Base-by-base conservation (phyloP, 2,888 invertebrate genomes). In the Luffia ferchaultella region DNA sequence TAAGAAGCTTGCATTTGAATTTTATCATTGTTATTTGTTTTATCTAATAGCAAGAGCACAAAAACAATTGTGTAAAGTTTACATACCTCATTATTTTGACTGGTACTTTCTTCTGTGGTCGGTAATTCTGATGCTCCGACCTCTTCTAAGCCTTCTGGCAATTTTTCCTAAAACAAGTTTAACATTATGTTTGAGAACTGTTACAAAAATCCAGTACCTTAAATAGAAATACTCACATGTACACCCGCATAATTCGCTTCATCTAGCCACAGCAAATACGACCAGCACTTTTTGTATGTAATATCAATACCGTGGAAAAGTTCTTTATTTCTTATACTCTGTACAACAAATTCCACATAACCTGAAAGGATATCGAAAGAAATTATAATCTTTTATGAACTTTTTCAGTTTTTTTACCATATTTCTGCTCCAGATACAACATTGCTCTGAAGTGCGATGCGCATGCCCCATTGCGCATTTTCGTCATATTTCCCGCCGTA, bases 251-350 rank as follows among this genome's bases (percentile, higher is more conserved):
- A 88, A 74, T 94, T 94, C 2, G 92, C 91, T 51, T 89, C 84
- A 70, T 96, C 96, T 47, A 95, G 78, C 98, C 98, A 98, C 62
- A 97, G 85, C 49, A 98, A 83, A 67, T 93, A 92, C 45, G 95
- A 89, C 97, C 97, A 98, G 76, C 93, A 93, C 65, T 93, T 90
- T 60, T 91, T 90, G 70, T 90, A 92, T 2, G 90, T 88, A 59
- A 96, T 88, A 65, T 97, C 95, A 56, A 98, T 89, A 46, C 95
- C 93, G 73, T 97, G 97, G 75, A 97, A 98, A 55, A 98, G 73
- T 77, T 97, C 97, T 65, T 95, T 95, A 65, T 93, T 92, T 50
- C 93, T 85, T 57, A 98, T 92, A 54, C 93, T 93, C 64, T 93
- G 91, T 15, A 96, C 93, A 40, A 95, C 90, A 61, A 91, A 97